Base-by-base conservation (phyloP, 2,888 invertebrate species). In the Colostygia pectinataria region DNA sequence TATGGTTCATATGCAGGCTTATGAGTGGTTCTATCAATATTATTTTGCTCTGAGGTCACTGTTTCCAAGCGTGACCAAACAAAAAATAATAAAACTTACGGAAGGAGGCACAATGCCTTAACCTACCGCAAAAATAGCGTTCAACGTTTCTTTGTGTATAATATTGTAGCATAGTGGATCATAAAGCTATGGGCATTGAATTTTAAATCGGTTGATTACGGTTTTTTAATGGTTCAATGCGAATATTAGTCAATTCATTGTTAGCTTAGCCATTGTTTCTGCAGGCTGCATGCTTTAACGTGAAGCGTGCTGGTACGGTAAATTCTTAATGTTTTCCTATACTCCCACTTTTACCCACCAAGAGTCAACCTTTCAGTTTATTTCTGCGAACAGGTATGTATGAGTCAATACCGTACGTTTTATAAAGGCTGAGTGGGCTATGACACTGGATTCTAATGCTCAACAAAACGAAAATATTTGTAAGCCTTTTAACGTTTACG, bases 71-170 rank as follows among this genome's bases (percentile, higher is more conserved):
- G 64, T 64, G 65, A 68, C 54, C 70, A 65, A 63, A 74, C 34
- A 38, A 55, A 51, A 47, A 45, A 52, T 36, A 55, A 36, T 37
- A 25, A 45, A 27, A 53, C 42, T 24, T 45, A 41, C 53, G 83
- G 84, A 87, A 85, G 76, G 69, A 73, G 64, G 68, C 61, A 72
- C 76, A 77, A 77, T 71, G 63, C 75, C 76, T 78, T 80, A 85
- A 81, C 81, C 83, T 86, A 81, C 81, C 83, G 71, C 85, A 83
- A 87, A 83, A 78, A 71, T 78, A 13, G 15, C 46, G 23, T 43
- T 80, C 81, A 81, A 80, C 77, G 82, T 84, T 86, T 82, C 85
- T 80, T 80, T 89, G 87, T 88, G 85, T 87, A 83, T 83, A 76
- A 78, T 76, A 81, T 80, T 76, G 41, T 45, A 77, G 80, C 80